A percentile compares a stretch with the other conserved stretches of the same genome.
These are phyloP conservation scores for Melanotaenia nigrans DNA, from an alignment of 2,797 vertebrate genomes.

Conservation along the genomic window DNA sequence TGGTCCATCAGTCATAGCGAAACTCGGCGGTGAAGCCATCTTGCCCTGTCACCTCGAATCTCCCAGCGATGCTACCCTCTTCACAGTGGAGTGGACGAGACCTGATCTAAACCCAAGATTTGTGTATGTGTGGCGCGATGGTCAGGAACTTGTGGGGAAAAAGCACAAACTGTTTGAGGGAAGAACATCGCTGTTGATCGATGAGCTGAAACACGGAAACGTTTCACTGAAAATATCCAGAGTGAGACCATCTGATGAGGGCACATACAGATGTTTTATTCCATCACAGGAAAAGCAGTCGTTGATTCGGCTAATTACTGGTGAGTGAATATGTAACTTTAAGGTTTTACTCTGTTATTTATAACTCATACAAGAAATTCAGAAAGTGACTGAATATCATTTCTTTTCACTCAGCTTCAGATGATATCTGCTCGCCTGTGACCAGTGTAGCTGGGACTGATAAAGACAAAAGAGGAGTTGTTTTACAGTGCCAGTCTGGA, in stretches of 20 bases:
- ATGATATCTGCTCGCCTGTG: background rate
- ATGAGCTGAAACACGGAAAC: conserved; percentile 34
- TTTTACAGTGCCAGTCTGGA: conserved; percentile 7
- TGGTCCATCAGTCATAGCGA: background rate
- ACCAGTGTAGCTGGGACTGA: background rate
- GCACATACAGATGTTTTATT: conserved; percentile 60
- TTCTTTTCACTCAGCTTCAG: too few species aligned
- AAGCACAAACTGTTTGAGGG: conserved; percentile 22
- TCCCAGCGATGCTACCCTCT: background rate
- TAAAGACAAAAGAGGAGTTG: background rate
- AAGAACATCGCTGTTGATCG: conserved; percentile 42
- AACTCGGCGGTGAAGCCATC: conserved; percentile 28
- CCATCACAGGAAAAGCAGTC: background rate
- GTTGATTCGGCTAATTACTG: conserved; percentile 1
- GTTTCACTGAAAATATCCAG: conserved; percentile 46
- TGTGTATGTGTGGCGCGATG: background rate
- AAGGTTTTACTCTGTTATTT: too few species aligned
- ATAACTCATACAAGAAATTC: background rate
- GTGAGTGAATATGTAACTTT: background rate
- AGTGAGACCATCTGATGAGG: conserved; percentile 41
- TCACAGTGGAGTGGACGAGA: conserved; percentile 48
- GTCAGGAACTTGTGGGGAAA: background rate
- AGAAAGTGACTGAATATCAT: background rate
- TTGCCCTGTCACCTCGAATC: conserved; percentile 18
- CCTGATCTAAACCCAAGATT: background rate